Base-by-base conservation (phyloP, 2,797 vertebrate genomes). In the Gobionotothen gibberifrons region DNA sequence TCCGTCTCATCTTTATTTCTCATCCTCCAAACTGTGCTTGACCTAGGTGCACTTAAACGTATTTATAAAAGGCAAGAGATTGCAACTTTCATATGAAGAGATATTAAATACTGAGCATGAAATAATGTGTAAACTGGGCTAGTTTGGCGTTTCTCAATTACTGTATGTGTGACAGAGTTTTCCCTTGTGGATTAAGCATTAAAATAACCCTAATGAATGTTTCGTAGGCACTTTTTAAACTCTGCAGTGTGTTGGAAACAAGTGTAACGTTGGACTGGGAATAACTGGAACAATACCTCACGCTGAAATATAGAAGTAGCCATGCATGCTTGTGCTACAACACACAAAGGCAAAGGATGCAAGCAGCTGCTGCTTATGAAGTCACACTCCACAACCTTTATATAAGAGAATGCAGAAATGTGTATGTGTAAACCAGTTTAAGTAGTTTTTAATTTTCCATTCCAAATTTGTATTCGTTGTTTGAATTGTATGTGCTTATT, bases 11-110 rank as follows among this genome's bases (percentile, higher is more conserved):
- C 42, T 62, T 76, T 62, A 74, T 78, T 76, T 86, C 77, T 78
- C n/a, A 13, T 83, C 64, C 75, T 71, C 32, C 53, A 80, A 81
- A 86, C 59, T 58, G 56, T 81, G 77, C 83, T 85, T 81, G 82
- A 88, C 83, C 40, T 1, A 86, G 87, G 81, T 90, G 90, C 88
- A 91, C 87, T 93, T 91, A 91, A 81, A 88, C n/a, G 1, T 91
- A 90, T 92, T 92, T 92, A 91, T 87, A 84, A 87, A 84, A 77
- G 81, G 84, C 76, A 74, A 84, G 22, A 74, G 54, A 76, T 79
- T 87, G 84, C 61, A 56, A 55, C 55, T 81, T 84, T 87, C 70
- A 87, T 69, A 86, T 87, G 82, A 88, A 90, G 85, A 85, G 44
- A 83, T 83, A 58, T 85, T 67, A 65, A 76, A 85, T 68, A 60